Percentiles rank a stretch among this genome's conserved stretches.
Conservation (phyloP, 2,797 vertebrate genomes). For the Ctenopoma kingsleyae region DNA sequence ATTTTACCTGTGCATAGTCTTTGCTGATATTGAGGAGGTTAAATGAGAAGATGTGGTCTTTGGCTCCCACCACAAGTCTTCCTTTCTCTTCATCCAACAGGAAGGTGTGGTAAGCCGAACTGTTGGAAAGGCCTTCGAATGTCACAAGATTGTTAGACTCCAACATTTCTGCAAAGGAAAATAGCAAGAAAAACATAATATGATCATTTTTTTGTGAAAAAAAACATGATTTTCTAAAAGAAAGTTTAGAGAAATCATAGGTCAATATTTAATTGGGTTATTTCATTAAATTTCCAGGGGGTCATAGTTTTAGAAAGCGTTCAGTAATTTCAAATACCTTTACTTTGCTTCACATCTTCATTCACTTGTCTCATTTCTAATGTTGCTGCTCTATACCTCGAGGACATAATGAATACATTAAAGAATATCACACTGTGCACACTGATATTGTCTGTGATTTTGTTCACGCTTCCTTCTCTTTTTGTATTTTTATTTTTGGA, state of each 20-base stretch:
- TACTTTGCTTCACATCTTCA: slow-evolving; percentile 22
- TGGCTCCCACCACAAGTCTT: slow-evolving; percentile 94
- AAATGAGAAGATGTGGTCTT: slow-evolving; percentile 98
- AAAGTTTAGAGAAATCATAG: too few relatives aligned
- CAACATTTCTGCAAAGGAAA: slow-evolving; percentile 92
- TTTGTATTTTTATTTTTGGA: slow-evolving; percentile 7
- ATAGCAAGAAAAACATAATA: slow-evolving; percentile 40
- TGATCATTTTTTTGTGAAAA: slow-evolving; percentile 11
- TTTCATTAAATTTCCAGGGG: not conserved
- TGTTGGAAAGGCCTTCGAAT: slow-evolving; percentile 93
- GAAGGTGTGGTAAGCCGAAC: slow-evolving; percentile 95
- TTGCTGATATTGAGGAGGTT: slow-evolving; percentile 95
- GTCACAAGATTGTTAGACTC: slow-evolving; percentile 95
- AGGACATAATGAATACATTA: slow-evolving; percentile 8
- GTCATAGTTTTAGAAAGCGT: slow-evolving; percentile 33
- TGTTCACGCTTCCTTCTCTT: not conserved
- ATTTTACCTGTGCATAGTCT: slow-evolving; percentile 92
- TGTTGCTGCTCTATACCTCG: slow-evolving; percentile 6
- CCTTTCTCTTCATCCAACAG: slow-evolving; percentile 96
- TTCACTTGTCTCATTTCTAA: slow-evolving; percentile 18
- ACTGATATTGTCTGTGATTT: too few relatives aligned
- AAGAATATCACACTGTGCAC: slow-evolving; percentile 1
- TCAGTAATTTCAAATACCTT: slow-evolving; percentile 28
- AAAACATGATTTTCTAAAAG: not conserved
- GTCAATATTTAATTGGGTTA: too few relatives aligned